Evolutionary conservation across 2,797 vertebrate species (phyloP).

Genomic region (Lateolabrax maculatus): DNA sequence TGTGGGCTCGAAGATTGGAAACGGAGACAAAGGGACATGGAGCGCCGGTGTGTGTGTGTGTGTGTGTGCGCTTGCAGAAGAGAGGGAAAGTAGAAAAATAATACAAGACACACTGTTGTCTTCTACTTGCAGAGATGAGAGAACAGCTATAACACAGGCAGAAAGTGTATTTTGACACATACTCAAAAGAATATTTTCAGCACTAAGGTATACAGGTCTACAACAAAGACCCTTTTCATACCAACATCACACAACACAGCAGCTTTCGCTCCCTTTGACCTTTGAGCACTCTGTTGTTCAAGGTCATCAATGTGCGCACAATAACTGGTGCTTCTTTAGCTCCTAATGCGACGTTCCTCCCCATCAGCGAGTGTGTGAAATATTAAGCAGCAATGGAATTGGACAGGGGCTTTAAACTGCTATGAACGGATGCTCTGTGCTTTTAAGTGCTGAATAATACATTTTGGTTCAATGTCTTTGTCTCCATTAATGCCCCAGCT

Average conservation of each 20-base stretch:
- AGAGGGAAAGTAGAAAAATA: conserved; percentile 23
- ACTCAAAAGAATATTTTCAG: not conserved
- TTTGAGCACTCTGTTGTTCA: conserved; percentile 14
- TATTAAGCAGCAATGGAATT: conserved; percentile 80
- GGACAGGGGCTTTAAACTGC: conserved; percentile 75
- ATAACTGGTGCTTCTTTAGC: conserved; percentile 54
- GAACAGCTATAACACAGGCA: conserved; percentile 23
- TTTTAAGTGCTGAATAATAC: conserved; percentile 85
- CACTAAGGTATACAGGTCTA: conserved; percentile 4
- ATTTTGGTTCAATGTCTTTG: conserved; percentile 81
- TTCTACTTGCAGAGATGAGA: conserved; percentile 34
- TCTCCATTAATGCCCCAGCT: conserved; percentile 77
- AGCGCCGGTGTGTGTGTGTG: conserved; percentile 5
- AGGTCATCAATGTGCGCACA: conserved; percentile 51
- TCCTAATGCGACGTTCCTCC: conserved; percentile 43
- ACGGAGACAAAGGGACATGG: conserved; percentile 53
- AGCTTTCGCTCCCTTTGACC: conserved; percentile 45
- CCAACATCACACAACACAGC: conserved; percentile 2
- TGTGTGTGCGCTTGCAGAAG: conserved; percentile 3
- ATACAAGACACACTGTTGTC: conserved; percentile 19
- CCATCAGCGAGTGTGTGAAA: conserved; percentile 76
- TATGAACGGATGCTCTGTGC: conserved; percentile 78
- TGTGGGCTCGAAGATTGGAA: conserved; percentile 51
- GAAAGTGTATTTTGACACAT: conserved; percentile 26
- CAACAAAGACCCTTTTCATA: not conserved